phyloP scores from a whole-genome alignment of 2,113 vertebrate genomes.

The Oenanthe melanoleuca region DNA sequence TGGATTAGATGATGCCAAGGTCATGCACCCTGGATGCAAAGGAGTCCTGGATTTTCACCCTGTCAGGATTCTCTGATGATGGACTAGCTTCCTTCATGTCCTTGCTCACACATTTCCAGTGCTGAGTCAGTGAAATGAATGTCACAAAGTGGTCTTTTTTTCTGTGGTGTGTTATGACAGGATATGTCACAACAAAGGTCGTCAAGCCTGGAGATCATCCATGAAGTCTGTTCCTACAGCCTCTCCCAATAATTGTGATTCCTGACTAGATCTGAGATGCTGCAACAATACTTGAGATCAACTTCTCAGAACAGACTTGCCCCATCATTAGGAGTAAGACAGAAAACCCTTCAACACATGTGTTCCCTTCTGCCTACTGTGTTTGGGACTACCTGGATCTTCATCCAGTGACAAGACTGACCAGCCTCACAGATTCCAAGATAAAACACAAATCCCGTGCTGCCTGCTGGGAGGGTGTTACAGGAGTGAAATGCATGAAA shows the following conservation, averaged over 20 bases:
- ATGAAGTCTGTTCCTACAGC: neutral
- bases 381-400: neutral
- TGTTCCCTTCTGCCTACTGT: neutral
- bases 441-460: neutral
- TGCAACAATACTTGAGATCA: neutral
- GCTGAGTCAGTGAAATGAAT: neutral
- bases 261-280: neutral
- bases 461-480: neutral
- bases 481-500: neutral
- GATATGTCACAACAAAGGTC: neutral
- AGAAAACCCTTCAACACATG: rapidly evolving
- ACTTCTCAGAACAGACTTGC: neutral
- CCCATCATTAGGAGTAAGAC: neutral
- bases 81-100: neutral
- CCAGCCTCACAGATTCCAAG: neutral
- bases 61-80: neutral
- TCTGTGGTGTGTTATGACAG: neutral
- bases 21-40: neutral
- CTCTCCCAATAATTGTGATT: neutral
- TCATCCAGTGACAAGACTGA: rapidly evolving
- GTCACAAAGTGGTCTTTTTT: neutral
- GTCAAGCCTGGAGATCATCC: neutral
- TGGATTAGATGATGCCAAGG: neutral
- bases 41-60: neutral
- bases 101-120: neutral